Base-by-base conservation (phyloP, 2,888 invertebrate genomes). In the Epinotia brunnichana region DNA sequence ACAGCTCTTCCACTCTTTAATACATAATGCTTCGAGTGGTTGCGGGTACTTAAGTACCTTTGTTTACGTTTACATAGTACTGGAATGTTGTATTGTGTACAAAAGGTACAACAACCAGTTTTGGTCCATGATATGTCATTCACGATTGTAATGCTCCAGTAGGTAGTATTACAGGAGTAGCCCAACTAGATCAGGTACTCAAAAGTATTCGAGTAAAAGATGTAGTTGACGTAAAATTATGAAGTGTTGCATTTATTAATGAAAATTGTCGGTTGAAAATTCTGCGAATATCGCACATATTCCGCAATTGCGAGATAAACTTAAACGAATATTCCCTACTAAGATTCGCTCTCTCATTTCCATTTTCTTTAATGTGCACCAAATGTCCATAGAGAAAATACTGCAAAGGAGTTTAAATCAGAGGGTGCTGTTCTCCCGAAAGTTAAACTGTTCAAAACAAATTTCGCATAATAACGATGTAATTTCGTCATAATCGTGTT, bases 381-480 rank as follows among this genome's bases (percentile, higher is more conserved):
- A 7, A 53, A 17, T 17, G 5, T 3, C 10, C 3, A 54, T 21
- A 11, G 13, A 11, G 24, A 4, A 54, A 54, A 5, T n/a, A n/a
- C 13, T 4, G 7, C 3, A 24, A 5, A 7, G 15, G 24, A 3
- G 4, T 48, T 62, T 29, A 51, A 48, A n/a, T 10, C 15, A 17
- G 66, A 41, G 9, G 21, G 19, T 41, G 24, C 41, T 61, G 69
- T 35, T 21, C 69, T 41, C 60, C 13, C 60, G 19, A 29, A 7
- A 24, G 41, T 35, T 44, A 67, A 19, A 59, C 48, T 59, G 59
- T 29, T 53, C 39, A 69, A 53, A 69, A 54, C 69, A 53, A 69
- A 61, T 61, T 62, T 61, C 69, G 61, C 61, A 69, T 69, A 69
- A 69, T 61, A 60, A 69, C 60, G 60, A 60, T 21, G 69, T 59